Evolutionary conservation across 1,140 invertebrate species (phyloP).

Genomic region (Lanistes nyassanus): DNA sequence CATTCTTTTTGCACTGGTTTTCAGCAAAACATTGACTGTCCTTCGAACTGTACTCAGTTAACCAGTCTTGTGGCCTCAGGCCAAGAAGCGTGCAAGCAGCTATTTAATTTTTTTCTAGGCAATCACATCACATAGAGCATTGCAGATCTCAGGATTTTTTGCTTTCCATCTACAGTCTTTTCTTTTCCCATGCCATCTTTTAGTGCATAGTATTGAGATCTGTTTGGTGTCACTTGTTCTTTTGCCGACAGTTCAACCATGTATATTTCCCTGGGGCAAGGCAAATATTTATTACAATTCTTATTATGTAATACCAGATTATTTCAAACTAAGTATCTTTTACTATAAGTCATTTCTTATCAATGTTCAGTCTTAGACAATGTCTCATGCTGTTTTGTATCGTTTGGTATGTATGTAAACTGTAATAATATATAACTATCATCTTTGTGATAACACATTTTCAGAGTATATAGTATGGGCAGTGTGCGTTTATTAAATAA

Average conservation of each 20-base stretch:
- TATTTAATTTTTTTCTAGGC: conserved; percentile 24
- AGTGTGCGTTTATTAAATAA: conserved; percentile 2
- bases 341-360: conserved; percentile 1
- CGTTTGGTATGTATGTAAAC: conserved; percentile 13
- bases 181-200: conserved; percentile 90
- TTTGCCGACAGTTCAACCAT: conserved; percentile 26
- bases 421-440: conserved; percentile 6
- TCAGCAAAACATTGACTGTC: background rate
- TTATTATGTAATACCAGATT: background rate
- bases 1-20: background rate
- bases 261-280: conserved; percentile 1
- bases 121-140: background rate
- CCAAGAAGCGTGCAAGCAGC: conserved; percentile 27
- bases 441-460: conserved; percentile 10
- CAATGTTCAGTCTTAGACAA: conserved; percentile 1
- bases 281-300: conserved; percentile 7
- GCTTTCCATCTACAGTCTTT: conserved; percentile 81
- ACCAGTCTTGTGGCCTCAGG: background rate
- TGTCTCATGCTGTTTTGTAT: conserved; percentile 12
- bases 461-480: conserved; percentile 9
- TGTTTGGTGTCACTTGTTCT: conserved; percentile 30
- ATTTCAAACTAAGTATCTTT: background rate
- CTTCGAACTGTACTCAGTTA: background rate
- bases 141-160: conserved; percentile 18
- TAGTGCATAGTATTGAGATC: conserved; percentile 75